Base-by-base conservation (phyloP, 2,888 invertebrate species). In the Elaeidobius kamerunicus region DNA sequence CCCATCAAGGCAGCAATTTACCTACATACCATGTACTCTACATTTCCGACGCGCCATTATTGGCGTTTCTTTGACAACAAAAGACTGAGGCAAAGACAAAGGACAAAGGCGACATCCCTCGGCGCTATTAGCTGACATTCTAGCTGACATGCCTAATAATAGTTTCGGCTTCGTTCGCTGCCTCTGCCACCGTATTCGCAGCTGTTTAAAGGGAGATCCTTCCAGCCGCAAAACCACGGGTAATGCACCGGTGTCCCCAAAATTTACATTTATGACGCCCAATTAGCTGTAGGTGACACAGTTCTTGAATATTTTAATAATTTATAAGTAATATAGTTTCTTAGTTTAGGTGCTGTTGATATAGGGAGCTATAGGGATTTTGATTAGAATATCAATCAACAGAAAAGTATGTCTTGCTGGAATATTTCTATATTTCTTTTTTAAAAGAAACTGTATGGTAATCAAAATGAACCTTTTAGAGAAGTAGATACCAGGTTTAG, bases 51-150 rank as follows among this genome's bases (percentile, higher is more conserved):
- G 45, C 39, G 51, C 45, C 51, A 52, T 52, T 52, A 52, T 52
- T 52, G 45, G 36, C 27, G 45, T 34, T 32, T 34, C 51, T 52
- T 52, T 45, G 52, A 34, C 47, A 42, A 46, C 46, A 47, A 42
- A 52, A 46, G 40, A 47, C 18, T n/a, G 39, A 39, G 20, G 34
- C 14, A 40, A 47, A 39, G 52, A 46, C 52, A 52, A 52, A 52
- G 47, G 36, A 45, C 41, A 52, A 46, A 46, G 52, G 47, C 44
- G 45, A 52, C 47, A 52, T 52, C 34, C 46, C 52, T 32, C 27
- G 32, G 35, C 30, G 46, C 47, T 47, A 52, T 52, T 52, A 52
- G 52, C 46, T 52, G 52, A 52, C 52, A 46, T 45, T 52, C 27
- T 41, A 38, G 23, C 46, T 46, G 52, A 47, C 46, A 47, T 41